Percentiles rank a stretch among this genome's conserved stretches.
Conservation (phyloP, 2,113 vertebrate genomes). For the Sigmodon hispidus region DNA sequence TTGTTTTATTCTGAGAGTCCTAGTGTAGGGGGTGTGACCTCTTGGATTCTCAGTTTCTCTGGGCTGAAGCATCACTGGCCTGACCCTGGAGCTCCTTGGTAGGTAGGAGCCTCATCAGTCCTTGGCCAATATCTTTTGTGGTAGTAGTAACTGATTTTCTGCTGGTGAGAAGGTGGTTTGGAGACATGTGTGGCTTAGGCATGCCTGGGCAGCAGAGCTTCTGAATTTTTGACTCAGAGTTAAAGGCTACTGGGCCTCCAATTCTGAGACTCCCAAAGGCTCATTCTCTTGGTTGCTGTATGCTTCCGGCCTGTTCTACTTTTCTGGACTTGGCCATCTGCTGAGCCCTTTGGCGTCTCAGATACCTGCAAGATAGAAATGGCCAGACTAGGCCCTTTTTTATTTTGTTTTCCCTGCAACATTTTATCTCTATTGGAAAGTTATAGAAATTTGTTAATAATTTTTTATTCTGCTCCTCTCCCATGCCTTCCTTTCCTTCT, state of each 20-base stretch:
- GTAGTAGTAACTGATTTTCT: not conserved
- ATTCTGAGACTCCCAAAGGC: not conserved
- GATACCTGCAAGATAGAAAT: fast-evolving
- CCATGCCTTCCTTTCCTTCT: not conserved
- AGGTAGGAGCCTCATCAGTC: not conserved
- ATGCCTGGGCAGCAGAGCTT: not conserved
- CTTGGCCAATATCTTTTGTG: not conserved
- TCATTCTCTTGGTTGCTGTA: not conserved
- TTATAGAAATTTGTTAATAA: not conserved
- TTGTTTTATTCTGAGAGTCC: not conserved
- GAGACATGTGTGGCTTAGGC: not conserved
- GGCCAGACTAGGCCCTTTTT: not conserved
- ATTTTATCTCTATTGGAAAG: not conserved
- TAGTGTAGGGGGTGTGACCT: no score
- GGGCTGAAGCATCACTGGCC: not conserved
- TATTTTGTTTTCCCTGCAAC: not conserved
- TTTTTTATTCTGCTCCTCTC: not conserved
- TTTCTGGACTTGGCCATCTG: not conserved
- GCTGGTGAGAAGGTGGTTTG: not conserved
- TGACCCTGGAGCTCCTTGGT: not conserved
- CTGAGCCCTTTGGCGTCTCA: not conserved
- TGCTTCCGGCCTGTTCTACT: no score
- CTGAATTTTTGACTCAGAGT: not conserved
- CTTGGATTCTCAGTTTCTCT: not conserved
- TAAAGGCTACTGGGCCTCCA: not conserved